These are phyloP conservation scores for Dendrolimus kikuchii DNA, from an alignment of 1,140 invertebrate genomes.

Conservation along the genomic window DNA sequence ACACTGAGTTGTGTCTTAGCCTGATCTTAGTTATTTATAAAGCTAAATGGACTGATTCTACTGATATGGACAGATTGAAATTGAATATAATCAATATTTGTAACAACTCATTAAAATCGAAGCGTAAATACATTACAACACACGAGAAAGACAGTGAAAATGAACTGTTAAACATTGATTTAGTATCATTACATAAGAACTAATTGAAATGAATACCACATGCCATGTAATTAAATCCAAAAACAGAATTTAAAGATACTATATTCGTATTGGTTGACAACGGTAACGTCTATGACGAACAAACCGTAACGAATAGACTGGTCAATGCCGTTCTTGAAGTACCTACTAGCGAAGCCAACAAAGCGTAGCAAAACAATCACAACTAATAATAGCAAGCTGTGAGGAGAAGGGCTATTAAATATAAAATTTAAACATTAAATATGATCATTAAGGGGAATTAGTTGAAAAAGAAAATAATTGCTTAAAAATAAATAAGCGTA, in stretches of 20 bases:
- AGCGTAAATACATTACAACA: too few relatives aligned
- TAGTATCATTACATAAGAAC: too few relatives aligned
- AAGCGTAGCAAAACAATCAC: slow-evolving; percentile 6
- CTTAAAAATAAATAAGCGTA: too few relatives aligned
- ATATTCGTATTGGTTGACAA: too few relatives aligned
- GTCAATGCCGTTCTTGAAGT: slow-evolving; percentile 32
- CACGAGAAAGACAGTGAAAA: too few relatives aligned
- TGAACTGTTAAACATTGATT: too few relatives aligned
- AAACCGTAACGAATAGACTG: slow-evolving; percentile 41
- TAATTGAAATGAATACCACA: too few relatives aligned
- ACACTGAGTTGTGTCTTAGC: slow-evolving; percentile 6
- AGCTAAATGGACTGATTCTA: background rate
- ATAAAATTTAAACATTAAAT: too few relatives aligned
- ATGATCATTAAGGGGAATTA: too few relatives aligned
- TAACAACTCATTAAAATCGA: slow-evolving; percentile 2
- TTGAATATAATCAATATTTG: slow-evolving; percentile 3
- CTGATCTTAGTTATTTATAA: slow-evolving; percentile 2
- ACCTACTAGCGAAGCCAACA: slow-evolving; percentile 20
- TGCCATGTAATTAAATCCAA: slow-evolving; percentile 3
- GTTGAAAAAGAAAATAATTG: too few relatives aligned
- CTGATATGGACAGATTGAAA: background rate
- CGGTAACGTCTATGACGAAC: slow-evolving; percentile 34
- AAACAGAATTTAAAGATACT: slow-evolving; percentile 1
- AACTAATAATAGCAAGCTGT: too few relatives aligned
- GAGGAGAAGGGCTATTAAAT: too few relatives aligned